These are phyloP conservation scores for Canis aureus DNA, from an alignment of 2,113 vertebrate species.

Conservation along the genomic window DNA sequence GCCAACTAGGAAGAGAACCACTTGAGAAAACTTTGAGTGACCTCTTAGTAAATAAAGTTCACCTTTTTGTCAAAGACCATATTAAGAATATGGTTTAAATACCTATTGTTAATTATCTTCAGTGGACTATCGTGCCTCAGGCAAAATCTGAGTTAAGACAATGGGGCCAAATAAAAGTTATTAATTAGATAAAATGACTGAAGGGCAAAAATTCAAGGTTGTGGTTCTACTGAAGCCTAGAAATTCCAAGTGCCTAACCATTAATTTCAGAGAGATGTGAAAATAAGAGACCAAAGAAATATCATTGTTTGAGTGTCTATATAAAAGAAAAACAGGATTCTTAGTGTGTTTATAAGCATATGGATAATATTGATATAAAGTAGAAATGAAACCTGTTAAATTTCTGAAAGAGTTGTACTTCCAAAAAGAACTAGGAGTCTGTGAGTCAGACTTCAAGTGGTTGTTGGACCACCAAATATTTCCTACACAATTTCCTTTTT, in stretches of 20 bases:
- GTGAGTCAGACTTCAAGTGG: neutral
- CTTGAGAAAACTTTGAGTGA: neutral
- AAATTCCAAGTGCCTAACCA: neutral
- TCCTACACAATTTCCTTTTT: neutral
- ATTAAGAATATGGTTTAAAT: neutral
- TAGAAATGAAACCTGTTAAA: neutral
- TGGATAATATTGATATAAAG: neutral
- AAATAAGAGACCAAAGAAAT: neutral
- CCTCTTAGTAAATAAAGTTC: neutral
- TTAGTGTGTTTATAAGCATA: neutral
- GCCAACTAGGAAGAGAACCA: neutral
- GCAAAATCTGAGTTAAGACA: neutral
- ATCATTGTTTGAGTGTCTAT: neutral
- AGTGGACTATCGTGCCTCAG: neutral
- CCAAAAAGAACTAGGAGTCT: neutral
- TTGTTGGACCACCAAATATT: neutral
- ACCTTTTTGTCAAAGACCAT: neutral
- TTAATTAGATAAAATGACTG: conserved; percentile 22
- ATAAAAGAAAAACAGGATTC: neutral
- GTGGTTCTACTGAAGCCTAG: neutral
- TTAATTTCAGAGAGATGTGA: neutral
- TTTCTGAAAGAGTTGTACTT: neutral
- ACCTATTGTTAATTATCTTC: conserved; percentile 3
- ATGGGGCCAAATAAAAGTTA: neutral
- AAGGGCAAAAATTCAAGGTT: neutral